Base-by-base conservation (phyloP, 2,888 invertebrate genomes). In the Brenthis ino region DNA sequence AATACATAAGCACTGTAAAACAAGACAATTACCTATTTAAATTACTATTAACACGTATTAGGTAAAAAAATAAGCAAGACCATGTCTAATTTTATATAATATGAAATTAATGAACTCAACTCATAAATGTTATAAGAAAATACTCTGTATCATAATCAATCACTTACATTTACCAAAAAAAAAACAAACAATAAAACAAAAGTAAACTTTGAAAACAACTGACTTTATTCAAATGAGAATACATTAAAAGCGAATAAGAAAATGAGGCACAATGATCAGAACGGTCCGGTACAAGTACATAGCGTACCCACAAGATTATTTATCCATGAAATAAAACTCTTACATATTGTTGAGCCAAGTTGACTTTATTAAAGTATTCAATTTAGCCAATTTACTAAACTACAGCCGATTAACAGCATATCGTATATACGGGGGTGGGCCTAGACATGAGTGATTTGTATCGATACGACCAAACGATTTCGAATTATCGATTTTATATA, bases 171-270 rank as follows among this genome's bases (percentile, higher is more conserved):
- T 6, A 28, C 54, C 0, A 3, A 50, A 57, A 8, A n/a, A 28
- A 20, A 20, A 20, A 20, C 8, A 12, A 16, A 37, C 14, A 57
- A 14, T 16, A 61, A 60, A 73, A 82, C 82, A 83, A 76, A 75
- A 77, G 81, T 77, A 67, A 74, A 82, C 80, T 75, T 79, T 82
- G 76, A 83, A 87, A 86, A 85, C 86, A 87, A 86, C 81, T 82
- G 81, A 80, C 80, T 87, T 88, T 85, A 86, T 85, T 87, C 75
- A 76, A 78, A 78, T 79, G 78, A 76, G 77, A 81, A 72, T 81
- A 85, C 82, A 84, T 79, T 80, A 77, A 73, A 81, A 79, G 79
- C 78, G 70, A 78, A 77, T 71, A 72, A 79, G 79, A 75, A 74
- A 73, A 69, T 74, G 72, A 70, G 75, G 54, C 48, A 58, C 37